These are phyloP conservation scores for Setipinna tenuifilis DNA, from an alignment of 2,797 vertebrate genomes.

Conservation along the genomic window DNA sequence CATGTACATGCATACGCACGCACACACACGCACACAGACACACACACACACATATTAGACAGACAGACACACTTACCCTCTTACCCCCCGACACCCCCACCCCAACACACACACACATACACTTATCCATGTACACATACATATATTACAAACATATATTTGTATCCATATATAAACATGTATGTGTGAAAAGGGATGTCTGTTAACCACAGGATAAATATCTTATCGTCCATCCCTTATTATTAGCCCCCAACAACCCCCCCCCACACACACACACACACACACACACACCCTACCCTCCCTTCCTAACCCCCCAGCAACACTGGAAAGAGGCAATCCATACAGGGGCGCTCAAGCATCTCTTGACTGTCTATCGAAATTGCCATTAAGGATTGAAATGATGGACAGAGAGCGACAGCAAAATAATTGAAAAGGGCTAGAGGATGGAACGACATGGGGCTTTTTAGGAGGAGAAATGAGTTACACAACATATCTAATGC, in stretches of 20 bases:
- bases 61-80: too few species aligned
- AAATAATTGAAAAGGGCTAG: not conserved
- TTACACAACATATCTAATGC: not conserved
- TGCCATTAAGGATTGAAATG: not conserved
- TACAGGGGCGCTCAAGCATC: not conserved
- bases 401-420: not conserved
- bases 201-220: not conserved
- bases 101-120: too few species aligned
- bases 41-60: too few species aligned
- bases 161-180: too few species aligned
- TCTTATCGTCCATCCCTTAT: not conserved
- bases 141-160: too few species aligned
- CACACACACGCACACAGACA: too few species aligned
- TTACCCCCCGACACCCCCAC: too few species aligned
- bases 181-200: not conserved
- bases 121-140: not conserved
- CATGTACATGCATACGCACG: too few species aligned
- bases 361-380: slow-evolving; percentile 15
- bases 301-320: too few species aligned
- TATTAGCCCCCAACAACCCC: not conserved
- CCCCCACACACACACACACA: too few species aligned
- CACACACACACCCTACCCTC: too few species aligned
- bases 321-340: not conserved
- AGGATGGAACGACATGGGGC: not conserved
- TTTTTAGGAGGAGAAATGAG: slow-evolving; percentile 1